Evolutionary conservation across 2,113 vertebrate species (phyloP).

Genomic region (Lophura nycthemera): DNA sequence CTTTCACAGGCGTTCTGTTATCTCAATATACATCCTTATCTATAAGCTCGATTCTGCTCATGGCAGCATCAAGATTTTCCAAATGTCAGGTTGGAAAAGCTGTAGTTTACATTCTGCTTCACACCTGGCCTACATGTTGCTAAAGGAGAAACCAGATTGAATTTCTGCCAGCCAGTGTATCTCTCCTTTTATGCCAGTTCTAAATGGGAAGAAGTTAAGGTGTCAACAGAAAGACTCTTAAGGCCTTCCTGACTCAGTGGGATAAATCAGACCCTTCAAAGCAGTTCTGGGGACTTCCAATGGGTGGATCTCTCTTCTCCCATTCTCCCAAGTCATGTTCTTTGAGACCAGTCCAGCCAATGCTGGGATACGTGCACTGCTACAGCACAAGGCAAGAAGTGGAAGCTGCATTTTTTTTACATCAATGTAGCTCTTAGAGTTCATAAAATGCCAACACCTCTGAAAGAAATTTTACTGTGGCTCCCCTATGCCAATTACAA

Average conservation of each 20-base stretch:
- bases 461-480: neutral
- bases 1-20: neutral
- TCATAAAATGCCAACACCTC: neutral
- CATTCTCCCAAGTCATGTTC: neutral
- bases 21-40: neutral
- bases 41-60: neutral
- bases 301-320: neutral
- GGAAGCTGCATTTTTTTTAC: neutral
- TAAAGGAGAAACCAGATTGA: neutral
- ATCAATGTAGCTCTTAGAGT: neutral
- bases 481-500: neutral
- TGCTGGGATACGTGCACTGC: neutral
- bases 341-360: neutral
- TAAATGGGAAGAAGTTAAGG: neutral
- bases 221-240: neutral
- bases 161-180: neutral
- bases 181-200: neutral
- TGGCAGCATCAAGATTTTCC: neutral
- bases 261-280: neutral
- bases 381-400: rapidly evolving
- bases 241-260: neutral
- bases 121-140: neutral
- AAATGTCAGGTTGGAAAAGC: neutral
- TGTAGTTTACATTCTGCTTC: neutral
- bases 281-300: neutral